These are phyloP conservation scores for Heterodera filipjevi DNA, from an alignment of 2,888 invertebrate genomes.

Conservation along the genomic window DNA sequence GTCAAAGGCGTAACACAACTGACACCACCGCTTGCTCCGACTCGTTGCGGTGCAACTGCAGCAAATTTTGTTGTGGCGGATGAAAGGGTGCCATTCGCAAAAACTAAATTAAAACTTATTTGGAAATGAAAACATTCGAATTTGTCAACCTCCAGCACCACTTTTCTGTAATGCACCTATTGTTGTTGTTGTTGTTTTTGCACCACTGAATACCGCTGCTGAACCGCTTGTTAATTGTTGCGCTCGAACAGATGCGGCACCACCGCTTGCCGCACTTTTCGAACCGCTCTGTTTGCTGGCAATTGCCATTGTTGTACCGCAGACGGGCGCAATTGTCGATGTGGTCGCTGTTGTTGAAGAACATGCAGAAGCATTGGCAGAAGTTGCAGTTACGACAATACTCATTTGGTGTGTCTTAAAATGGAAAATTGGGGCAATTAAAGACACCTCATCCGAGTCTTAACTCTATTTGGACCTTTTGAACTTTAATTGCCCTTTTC, in stretches of 20 bases:
- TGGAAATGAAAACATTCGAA: not conserved
- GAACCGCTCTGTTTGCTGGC: not conserved
- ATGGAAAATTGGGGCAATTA: not conserved
- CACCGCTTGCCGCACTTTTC: not conserved
- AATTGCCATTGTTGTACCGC: not conserved
- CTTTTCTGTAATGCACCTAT: not conserved
- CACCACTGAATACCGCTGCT: not conserved
- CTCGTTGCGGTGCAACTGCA: not conserved
- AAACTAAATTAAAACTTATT: not conserved
- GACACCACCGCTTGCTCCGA: not conserved
- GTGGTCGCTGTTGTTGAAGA: not conserved
- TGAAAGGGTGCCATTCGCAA: not conserved
- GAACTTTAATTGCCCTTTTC: too few species aligned
- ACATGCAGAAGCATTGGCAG: not conserved
- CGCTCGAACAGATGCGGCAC: not conserved
- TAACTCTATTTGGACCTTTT: too few species aligned
- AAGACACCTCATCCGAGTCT: too few species aligned
- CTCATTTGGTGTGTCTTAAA: not conserved
- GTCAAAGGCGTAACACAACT: not conserved
- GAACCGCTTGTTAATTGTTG: not conserved
- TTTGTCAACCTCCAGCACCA: not conserved
- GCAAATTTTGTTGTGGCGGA: not conserved
- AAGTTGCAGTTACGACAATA: not conserved
- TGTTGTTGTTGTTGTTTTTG: not conserved
- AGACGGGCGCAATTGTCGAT: not conserved